Conservation (phyloP, 1,140 invertebrate genomes). For the Pygmarrhopalites habei region DNA sequence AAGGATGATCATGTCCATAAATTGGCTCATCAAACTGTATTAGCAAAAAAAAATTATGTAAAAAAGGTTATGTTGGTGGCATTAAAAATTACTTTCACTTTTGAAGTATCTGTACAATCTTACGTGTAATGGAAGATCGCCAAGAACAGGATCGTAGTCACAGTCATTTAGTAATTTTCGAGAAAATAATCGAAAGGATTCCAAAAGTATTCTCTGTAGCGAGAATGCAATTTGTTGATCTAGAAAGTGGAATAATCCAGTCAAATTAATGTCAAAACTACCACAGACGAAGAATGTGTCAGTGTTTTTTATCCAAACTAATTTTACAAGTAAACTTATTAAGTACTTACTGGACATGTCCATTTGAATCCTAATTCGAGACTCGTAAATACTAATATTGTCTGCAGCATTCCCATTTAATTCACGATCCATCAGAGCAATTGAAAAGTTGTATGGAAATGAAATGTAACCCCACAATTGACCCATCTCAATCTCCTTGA, state of each 20-base stretch:
- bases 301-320: too few species aligned
- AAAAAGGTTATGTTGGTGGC: neutral
- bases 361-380: constrained; percentile 72
- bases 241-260: constrained; percentile 48
- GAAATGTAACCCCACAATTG: constrained; percentile 77
- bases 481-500: constrained; percentile 61
- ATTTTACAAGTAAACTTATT: too few species aligned
- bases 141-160: constrained; percentile 66
- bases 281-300: neutral
- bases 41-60: constrained; percentile 16
- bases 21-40: constrained; percentile 68
- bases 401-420: constrained; percentile 59
- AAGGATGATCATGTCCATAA: constrained; percentile 76
- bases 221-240: constrained; percentile 85
- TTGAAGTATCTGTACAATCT: too few species aligned
- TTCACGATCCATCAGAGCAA: constrained; percentile 64
- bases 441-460: constrained; percentile 79
- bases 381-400: constrained; percentile 68
- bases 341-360: constrained; percentile 82
- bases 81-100: neutral
- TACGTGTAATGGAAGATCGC: constrained; percentile 62
- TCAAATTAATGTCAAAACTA: constrained; percentile 18
- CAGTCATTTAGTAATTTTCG: constrained; percentile 61
- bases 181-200: constrained; percentile 69
- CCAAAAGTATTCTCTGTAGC: constrained; percentile 68